Conservation (phyloP, 2,113 vertebrate genomes). For the Lathamus discolor region DNA sequence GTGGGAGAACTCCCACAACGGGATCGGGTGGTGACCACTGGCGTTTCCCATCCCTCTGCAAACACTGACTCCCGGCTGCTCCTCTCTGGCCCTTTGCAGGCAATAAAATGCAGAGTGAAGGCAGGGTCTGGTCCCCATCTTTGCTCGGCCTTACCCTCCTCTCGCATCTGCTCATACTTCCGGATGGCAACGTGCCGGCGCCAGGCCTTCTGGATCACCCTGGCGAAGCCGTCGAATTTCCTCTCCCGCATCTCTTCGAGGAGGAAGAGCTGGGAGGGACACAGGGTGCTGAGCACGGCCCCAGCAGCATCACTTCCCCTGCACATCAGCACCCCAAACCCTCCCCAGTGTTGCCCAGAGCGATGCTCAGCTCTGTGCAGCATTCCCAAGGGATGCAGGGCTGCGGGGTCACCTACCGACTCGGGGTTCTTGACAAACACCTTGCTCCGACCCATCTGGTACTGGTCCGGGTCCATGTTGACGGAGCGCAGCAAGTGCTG, state of each 20-base stretch:
- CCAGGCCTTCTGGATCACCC: constrained; percentile 96
- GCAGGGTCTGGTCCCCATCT: neutral
- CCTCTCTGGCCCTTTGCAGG: too few species aligned
- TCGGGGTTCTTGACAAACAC: constrained; percentile 96
- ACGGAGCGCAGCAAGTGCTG: constrained; percentile 90
- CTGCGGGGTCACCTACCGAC: constrained; percentile 76
- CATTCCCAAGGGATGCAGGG: rapidly evolving
- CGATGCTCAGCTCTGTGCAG: rapidly evolving
- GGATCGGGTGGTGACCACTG: neutral
- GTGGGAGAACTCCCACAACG: rapidly evolving
- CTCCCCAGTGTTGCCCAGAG: rapidly evolving
- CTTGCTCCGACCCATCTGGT: constrained; percentile 92
- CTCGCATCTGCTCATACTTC: constrained; percentile 95
- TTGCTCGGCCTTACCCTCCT: constrained; percentile 81
- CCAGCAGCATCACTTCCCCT: neutral
- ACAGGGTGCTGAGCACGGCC: neutral
- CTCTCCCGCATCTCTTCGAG: constrained; percentile 95
- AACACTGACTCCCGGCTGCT: neutral
- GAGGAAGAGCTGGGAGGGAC: constrained; percentile 86
- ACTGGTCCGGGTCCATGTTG: constrained; percentile 95
- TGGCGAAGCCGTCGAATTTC: constrained; percentile 92
- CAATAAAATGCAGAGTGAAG: neutral
- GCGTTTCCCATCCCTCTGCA: neutral
- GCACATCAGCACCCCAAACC: rapidly evolving
- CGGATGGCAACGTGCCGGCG: constrained; percentile 83